A percentile compares a stretch with the other conserved stretches of the same genome.
Conservation (phyloP, 1,140 invertebrate genomes). For the Myzus persicae region DNA sequence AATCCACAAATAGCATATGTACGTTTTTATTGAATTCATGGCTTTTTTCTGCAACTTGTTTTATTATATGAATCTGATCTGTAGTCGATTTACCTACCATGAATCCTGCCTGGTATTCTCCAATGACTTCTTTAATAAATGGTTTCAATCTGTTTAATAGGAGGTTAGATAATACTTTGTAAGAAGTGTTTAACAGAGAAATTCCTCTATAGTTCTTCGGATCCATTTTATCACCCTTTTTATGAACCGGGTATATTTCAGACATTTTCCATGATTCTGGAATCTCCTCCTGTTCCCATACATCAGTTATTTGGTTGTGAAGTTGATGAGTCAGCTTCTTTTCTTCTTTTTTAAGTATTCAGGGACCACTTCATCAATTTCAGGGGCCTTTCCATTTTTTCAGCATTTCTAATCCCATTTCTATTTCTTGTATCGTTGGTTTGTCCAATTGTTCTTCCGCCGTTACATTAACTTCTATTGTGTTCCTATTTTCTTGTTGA, state of each 20-base stretch:
- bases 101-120: slow-evolving; percentile 13
- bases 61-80: no score
- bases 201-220: slow-evolving; percentile 58
- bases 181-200: slow-evolving; percentile 19
- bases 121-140: slow-evolving; percentile 35
- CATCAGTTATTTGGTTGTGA: no score
- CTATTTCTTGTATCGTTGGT: slow-evolving; percentile 16
- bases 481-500: neutral
- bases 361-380: slow-evolving; percentile 61
- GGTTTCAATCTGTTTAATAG: slow-evolving; percentile 53
- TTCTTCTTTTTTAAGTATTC: slow-evolving; percentile 60
- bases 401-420: no score
- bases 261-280: no score
- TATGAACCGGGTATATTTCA: neutral
- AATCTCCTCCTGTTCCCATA: no score
- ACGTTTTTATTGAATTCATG: no score
- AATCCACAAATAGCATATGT: no score
- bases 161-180: slow-evolving; percentile 40
- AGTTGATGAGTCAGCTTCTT: neutral
- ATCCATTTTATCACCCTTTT: slow-evolving; percentile 59
- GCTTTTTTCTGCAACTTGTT: no score
- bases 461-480: neutral
- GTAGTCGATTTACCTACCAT: slow-evolving; percentile 24
- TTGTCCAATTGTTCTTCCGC: slow-evolving; percentile 1
- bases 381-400: slow-evolving; percentile 57